Conservation (phyloP, 2,113 vertebrate genomes). For the Fregata magnificens region DNA sequence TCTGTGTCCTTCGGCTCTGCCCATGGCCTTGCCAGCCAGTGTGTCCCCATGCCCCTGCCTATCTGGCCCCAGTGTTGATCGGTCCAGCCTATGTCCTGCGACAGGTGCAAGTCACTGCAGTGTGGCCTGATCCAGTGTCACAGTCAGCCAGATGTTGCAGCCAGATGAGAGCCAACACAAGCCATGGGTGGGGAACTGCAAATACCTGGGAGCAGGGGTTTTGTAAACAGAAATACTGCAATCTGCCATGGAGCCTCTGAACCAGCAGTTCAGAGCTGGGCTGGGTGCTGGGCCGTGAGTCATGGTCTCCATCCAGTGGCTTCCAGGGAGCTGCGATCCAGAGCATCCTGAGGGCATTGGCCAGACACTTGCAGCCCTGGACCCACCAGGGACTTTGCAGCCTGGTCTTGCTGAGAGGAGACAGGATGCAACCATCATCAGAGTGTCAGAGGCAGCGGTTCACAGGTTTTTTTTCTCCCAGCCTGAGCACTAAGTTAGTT, state of each 20-base stretch:
- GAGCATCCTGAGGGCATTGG: neutral
- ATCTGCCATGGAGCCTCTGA: neutral
- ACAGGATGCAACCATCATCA: neutral
- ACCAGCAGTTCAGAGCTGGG: neutral
- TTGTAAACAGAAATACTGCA: neutral
- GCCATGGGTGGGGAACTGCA: accelerated
- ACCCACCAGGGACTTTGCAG: neutral
- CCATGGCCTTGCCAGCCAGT: neutral
- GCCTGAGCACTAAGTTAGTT: neutral
- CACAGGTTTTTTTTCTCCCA: neutral
- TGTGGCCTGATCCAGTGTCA: neutral
- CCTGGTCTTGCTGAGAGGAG: neutral
- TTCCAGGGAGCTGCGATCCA: neutral
- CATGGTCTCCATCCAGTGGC: accelerated
- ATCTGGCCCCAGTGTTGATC: neutral
- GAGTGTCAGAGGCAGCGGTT: neutral
- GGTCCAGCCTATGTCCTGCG: neutral
- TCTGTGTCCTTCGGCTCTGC: neutral
- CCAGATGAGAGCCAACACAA: neutral
- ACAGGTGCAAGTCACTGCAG: neutral
- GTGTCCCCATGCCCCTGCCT: accelerated
- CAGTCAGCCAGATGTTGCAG: neutral
- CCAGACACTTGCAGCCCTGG: neutral
- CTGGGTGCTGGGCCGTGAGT: neutral
- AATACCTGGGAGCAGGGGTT: neutral